Conservation (phyloP, 2,888 invertebrate genomes). For the Schizaphis graminum region DNA sequence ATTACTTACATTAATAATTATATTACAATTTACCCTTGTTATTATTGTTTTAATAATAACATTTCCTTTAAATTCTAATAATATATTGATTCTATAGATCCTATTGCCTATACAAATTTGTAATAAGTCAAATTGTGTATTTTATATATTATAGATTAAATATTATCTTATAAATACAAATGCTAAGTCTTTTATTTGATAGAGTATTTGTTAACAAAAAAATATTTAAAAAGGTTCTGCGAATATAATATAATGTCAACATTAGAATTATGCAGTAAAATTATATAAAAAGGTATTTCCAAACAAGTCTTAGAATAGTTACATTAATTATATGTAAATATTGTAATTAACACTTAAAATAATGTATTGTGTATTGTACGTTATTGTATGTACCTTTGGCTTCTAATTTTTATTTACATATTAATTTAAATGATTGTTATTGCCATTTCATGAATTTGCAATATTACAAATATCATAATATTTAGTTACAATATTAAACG, state of each 20-base stretch:
- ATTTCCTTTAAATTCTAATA: conserved; percentile 31
- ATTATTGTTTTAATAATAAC: conserved; percentile 19
- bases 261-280: background rate
- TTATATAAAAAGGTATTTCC: background rate
- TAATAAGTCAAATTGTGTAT: background rate
- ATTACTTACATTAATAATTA: background rate
- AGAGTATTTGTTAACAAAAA: background rate
- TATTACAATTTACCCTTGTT: conserved; percentile 31
- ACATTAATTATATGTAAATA: background rate
- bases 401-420: background rate
- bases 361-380: background rate
- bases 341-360: background rate
- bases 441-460: background rate
- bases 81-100: conserved; percentile 20
- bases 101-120: background rate
- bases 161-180: conserved; percentile 12
- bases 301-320: background rate
- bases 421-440: background rate
- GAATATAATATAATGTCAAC: background rate
- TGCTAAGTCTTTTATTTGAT: conserved; percentile 28
- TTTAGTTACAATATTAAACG: background rate
- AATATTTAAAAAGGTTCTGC: background rate
- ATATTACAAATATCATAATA: background rate
- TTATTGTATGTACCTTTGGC: background rate
- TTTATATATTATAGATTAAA: background rate